phyloP scores from a whole-genome alignment of 2,888 invertebrate species.

The Halocaridina rubra region DNA sequence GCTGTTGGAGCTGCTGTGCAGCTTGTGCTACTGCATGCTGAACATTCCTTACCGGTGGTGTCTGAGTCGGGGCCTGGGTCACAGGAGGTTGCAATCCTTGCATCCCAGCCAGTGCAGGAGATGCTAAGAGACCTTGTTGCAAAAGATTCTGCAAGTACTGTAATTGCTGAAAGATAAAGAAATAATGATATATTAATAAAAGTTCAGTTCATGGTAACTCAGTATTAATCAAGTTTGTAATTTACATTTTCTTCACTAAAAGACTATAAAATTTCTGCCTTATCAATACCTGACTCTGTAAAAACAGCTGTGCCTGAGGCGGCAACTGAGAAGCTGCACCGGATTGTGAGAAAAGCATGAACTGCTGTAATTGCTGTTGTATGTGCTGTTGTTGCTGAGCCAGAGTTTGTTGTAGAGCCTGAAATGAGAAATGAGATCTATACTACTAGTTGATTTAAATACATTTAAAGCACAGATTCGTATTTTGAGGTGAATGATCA shows the following conservation, averaged over 20 bases:
- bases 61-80: constrained; percentile 70
- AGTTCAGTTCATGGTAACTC: too few relatives aligned
- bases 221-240: too few relatives aligned
- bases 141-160: constrained; percentile 63
- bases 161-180: constrained; percentile 34
- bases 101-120: constrained; percentile 61
- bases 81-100: constrained; percentile 55
- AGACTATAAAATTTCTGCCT: constrained; percentile 64
- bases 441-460: too few relatives aligned
- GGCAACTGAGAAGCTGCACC: constrained; percentile 71
- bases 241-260: too few relatives aligned
- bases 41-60: constrained; percentile 66
- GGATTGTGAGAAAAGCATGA: constrained; percentile 76
- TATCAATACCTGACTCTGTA: constrained; percentile 84
- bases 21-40: constrained; percentile 88
- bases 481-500: too few relatives aligned
- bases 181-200: not conserved
- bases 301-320: constrained; percentile 79
- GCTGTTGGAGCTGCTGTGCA: constrained; percentile 77
- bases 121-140: constrained; percentile 67
- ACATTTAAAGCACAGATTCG: too few relatives aligned
- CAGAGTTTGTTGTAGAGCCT: constrained; percentile 73
- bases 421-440: too few relatives aligned
- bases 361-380: constrained; percentile 76
- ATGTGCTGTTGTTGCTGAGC: constrained; percentile 76